Base-by-base conservation (phyloP, 2,888 invertebrate genomes). In the Tenthredo amoena region DNA sequence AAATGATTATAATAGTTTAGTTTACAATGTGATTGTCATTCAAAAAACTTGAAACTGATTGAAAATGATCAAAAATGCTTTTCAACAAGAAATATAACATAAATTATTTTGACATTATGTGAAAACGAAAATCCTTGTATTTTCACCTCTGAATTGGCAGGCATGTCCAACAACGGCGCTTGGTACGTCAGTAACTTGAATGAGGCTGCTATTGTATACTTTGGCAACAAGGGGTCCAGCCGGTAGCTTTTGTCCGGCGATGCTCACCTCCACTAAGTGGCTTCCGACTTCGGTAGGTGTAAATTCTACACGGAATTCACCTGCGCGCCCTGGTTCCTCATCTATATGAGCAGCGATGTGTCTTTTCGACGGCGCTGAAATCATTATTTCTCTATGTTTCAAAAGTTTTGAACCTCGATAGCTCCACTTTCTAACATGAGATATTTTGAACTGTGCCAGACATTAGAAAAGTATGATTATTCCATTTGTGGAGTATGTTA, bases 121-220 rank as follows among this genome's bases (percentile, higher is more conserved):
- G 12, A 18, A 34, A 37, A 34, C 7, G 5, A 40, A 1, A 43
- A 37, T 21, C n/a, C 37, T 72, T 74, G 15, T 43, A 21, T 40
- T 43, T 43, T 43, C n/a, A 98, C 98, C 98, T 96, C 97, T 96
- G 94, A 99, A 99, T 94, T 99, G 98, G 92, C 99, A 98, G 87
- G 98, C 98, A 94, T 99, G 98, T 84, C 99, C 99, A 62, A 99
- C 98, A 87, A 98, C 96, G 86, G 98, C 99, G 91, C 97, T 98
- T 90, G 98, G 97, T 50, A 99, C 97, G 93, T 99, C 98, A 84
- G 98, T 98, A 88, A 99, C 98, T 94, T 97, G 97, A 92, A 99
- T 99, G 88, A 98, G 95, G 88, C 97, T 97, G 87, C 99, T 97
- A 94, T 99, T 98, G 94, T 99, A 99, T 76, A 98, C 99, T 95